Evolutionary conservation across 2,888 invertebrate species (phyloP).

Genomic region (Lycocerus yunnanus): DNA sequence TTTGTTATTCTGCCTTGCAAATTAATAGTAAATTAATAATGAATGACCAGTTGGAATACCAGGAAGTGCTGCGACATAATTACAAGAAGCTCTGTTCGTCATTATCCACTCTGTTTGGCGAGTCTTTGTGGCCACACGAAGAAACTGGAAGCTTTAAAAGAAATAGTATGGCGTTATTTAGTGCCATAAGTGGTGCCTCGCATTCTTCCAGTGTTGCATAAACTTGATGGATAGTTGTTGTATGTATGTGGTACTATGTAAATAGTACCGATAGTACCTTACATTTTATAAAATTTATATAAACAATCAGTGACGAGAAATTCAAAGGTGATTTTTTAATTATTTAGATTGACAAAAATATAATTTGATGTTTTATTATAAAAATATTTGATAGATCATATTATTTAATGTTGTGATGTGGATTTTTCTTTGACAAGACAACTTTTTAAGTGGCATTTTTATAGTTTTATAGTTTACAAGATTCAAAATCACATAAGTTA

Average conservation of each 20-base stretch:
- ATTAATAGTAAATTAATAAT: slow-evolving; percentile 87
- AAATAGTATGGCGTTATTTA: slow-evolving; percentile 77
- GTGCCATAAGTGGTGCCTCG: slow-evolving; percentile 79
- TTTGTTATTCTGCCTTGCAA: slow-evolving; percentile 88
- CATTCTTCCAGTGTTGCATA: slow-evolving; percentile 82
- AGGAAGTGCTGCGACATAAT: slow-evolving; percentile 83
- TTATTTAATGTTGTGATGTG: background rate
- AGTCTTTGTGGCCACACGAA: slow-evolving; percentile 69
- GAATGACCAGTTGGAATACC: slow-evolving; percentile 90
- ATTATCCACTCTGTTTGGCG: slow-evolving; percentile 74
- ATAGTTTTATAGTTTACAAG: background rate
- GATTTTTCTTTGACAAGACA: background rate
- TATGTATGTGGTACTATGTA: background rate
- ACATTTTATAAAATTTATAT: background rate
- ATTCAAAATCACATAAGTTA: background rate
- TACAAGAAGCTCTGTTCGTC: slow-evolving; percentile 84
- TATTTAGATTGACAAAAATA: background rate
- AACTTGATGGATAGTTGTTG: slow-evolving; percentile 2
- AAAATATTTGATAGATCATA: background rate
- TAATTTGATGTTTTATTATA: background rate
- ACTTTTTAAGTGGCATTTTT: background rate
- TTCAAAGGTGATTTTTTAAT: background rate
- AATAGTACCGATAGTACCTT: background rate
- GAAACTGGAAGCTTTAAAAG: slow-evolving; percentile 69
- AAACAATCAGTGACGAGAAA: background rate